phyloP scores from a whole-genome alignment of 2,888 invertebrate species.

The Drosophila macrothrix region DNA sequence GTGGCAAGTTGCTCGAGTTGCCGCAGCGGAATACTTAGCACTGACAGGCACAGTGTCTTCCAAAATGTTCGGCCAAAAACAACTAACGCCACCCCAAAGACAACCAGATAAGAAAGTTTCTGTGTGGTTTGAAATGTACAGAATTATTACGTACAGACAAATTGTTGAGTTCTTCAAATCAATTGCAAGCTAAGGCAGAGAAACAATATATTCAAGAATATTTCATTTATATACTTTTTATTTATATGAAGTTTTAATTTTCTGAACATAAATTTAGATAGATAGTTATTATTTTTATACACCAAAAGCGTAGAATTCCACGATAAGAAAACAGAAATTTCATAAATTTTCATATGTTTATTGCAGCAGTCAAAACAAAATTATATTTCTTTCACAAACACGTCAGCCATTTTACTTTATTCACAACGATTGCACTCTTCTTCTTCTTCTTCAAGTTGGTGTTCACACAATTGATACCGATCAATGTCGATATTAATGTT shows the following conservation, averaged over 20 bases:
- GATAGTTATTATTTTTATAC: not conserved
- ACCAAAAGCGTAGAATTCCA: no score
- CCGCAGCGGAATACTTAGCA: slow-evolving; percentile 19
- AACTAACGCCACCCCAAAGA: slow-evolving; percentile 9
- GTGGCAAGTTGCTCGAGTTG: slow-evolving; percentile 23
- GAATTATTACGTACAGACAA: slow-evolving; percentile 4
- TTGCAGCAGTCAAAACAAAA: not conserved
- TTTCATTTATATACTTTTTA: not conserved
- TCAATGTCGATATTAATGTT: not conserved
- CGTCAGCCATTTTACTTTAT: not conserved
- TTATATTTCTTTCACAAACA: not conserved
- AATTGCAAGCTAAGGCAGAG: slow-evolving; percentile 7
- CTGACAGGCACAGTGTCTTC: slow-evolving; percentile 3
- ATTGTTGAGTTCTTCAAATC: slow-evolving; percentile 24
- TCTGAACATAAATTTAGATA: not conserved
- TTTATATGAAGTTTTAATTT: not conserved
- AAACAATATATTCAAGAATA: not conserved
- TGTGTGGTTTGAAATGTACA: slow-evolving; percentile 15
- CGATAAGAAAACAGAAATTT: not conserved
- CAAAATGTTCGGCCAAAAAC: slow-evolving; percentile 13
- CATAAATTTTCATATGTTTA: not conserved
- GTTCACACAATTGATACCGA: not conserved
- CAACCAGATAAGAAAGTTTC: slow-evolving; percentile 19
- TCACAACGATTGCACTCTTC: not conserved
- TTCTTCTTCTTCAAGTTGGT: not conserved